Evolutionary conservation across 2,888 invertebrate species (phyloP).

Genomic region (Tryphoninae sp.): DNA sequence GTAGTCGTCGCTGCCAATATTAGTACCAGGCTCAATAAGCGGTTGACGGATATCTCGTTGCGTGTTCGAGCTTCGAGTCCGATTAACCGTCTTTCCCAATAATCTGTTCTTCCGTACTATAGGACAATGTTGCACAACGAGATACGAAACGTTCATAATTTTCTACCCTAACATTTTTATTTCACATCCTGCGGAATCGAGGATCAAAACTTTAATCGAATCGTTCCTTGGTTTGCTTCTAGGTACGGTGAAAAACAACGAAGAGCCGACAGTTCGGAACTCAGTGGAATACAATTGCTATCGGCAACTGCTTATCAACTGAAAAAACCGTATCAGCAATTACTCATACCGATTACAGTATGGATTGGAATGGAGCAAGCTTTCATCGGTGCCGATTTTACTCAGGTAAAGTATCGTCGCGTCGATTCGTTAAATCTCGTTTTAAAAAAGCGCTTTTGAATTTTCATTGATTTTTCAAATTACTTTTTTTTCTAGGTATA

Average conservation of each 20-base stretch:
- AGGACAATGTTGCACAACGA: background rate
- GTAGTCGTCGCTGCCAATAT: background rate
- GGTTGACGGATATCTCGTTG: constrained; percentile 4
- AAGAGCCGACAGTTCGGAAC: constrained; percentile 88
- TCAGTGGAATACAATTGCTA: constrained; percentile 90
- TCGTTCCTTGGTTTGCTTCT: constrained; percentile 66
- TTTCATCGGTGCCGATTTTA: constrained; percentile 96
- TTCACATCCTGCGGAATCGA: background rate
- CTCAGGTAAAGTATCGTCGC: constrained; percentile 84
- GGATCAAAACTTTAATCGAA: constrained; percentile 28
- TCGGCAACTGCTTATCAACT: constrained; percentile 95
- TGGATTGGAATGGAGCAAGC: constrained; percentile 99
- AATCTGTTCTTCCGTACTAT: background rate
- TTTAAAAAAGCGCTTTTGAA: background rate
- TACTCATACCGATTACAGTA: constrained; percentile 96
- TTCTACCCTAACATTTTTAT: background rate
- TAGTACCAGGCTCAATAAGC: constrained; percentile 15
- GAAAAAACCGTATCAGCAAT: constrained; percentile 94
- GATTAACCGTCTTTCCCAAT: constrained; percentile 3
- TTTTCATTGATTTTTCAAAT: background rate
- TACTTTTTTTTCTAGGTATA: background rate
- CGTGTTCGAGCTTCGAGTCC: background rate
- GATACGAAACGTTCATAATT: background rate
- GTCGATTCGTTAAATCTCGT: constrained; percentile 2
- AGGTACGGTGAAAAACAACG: constrained; percentile 94